Evolutionary conservation across 2,888 invertebrate species (phyloP), one percentile per base, ranked within the genome.

Genomic region (Acanthococcus lagerstroemiae): DNA sequence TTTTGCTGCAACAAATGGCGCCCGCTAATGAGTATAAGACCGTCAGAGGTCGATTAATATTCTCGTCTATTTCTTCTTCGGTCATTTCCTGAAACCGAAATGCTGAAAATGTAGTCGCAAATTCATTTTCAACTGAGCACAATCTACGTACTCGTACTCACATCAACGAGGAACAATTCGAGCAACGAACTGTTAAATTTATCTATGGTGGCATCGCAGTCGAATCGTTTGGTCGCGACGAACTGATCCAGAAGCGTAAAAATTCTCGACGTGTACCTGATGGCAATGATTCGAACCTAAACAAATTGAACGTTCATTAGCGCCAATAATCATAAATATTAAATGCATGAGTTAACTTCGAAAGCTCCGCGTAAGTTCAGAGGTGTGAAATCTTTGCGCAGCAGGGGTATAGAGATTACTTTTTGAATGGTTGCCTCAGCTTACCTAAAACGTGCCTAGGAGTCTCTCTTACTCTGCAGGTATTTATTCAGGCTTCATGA

Each of bases 41-140:
- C 46, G 82, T 82, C 0, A 80, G 76, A 1, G 82, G 81, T 72
- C 83, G 77, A 68, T 82, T 83, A 0, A 77, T 75, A 1, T 77
- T 76, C 75, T 87, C 85, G 71, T 85, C 84, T 68, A 77, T 77
- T 56, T 78, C 71, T 71, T 81, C 76, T 44, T 77, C 74, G 65
- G 78, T n/a, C 4, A 52, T 22, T 17, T 54, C 54, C 52, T 63
- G 12, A 9, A 52, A 52, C 3, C 15, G 4, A 45, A 45, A 45
- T 45, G 4, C n/a, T n/a, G n/a, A n/a, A n/a, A n/a, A n/a, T n/a
- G n/a, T n/a, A n/a, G n/a, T n/a, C n/a, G n/a, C n/a, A n/a, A n/a
- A n/a, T n/a, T n/a, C n/a, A n/a, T n/a, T n/a, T n/a, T n/a, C 37
- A 37, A 37, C 37, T 15, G 37, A 37, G 37, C 37, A 37, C 12